Base-by-base conservation (phyloP, 2,888 invertebrate genomes). In the Pedicia rivosa region DNA sequence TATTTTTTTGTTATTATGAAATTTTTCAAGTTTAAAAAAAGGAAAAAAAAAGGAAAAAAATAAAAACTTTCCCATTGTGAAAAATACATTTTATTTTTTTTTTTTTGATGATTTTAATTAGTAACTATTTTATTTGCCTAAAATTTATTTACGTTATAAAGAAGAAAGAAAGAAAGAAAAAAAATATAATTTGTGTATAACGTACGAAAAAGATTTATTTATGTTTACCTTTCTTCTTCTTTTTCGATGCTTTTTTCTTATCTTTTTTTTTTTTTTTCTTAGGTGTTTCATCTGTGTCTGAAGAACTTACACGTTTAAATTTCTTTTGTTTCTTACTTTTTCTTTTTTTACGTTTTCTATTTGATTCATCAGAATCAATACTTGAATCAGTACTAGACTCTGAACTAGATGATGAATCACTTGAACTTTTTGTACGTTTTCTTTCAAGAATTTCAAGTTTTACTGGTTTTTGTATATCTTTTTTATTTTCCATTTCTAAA, bases 141-240 rank as follows among this genome's bases (percentile, higher is more conserved):
- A n/a, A n/a, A n/a, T n/a, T n/a, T n/a, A n/a, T n/a, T n/a, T n/a
- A n/a, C n/a, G n/a, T n/a, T n/a, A n/a, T n/a, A n/a, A n/a, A n/a
- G n/a, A n/a, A n/a, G n/a, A n/a, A n/a, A n/a, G n/a, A n/a, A n/a
- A n/a, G n/a, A n/a, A n/a, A n/a, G n/a, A n/a, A n/a, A n/a, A n/a
- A n/a, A n/a, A n/a, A n/a, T n/a, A n/a, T n/a, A n/a, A n/a, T n/a
- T n/a, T n/a, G n/a, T n/a, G n/a, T n/a, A n/a, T n/a, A n/a, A n/a
- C n/a, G n/a, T n/a, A n/a, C n/a, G n/a, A n/a, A n/a, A n/a, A n/a
- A n/a, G n/a, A n/a, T 30, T 60, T 62, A 67, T 55, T 66, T 67
- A 46, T 68, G 67, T 48, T 71, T 72, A 2, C 72, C 67, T 57
- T 78, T 79, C 56, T 78, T 80, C 62, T 75, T 78, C 55, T 79